phyloP scores from a whole-genome alignment of 2,888 invertebrate species.

The Yponomeuta plumbellus region DNA sequence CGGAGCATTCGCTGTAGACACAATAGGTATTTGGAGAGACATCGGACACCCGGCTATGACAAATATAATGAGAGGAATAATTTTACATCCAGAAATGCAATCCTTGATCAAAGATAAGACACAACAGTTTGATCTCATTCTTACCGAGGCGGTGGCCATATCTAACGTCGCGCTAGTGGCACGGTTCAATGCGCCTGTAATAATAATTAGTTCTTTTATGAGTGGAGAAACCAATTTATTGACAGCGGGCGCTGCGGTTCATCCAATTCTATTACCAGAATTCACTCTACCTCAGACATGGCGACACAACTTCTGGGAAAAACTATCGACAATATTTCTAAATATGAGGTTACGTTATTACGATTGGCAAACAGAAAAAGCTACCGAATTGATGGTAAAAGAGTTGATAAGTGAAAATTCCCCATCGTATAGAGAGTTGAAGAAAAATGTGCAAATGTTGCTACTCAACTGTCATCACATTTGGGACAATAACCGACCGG shows the following conservation, averaged over 20 bases:
- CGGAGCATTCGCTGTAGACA: not conserved
- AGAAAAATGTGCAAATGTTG: conserved; percentile 14
- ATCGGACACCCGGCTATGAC: no score
- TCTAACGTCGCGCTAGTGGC: not conserved
- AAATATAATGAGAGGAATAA: no score
- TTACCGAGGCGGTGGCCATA: not conserved
- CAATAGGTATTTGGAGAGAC: no score
- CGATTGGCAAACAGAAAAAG: not conserved
- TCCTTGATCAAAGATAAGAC: conserved; percentile 5
- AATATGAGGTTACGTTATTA: conserved; percentile 1
- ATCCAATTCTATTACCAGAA: conserved; percentile 12
- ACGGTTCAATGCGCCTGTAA: conserved; percentile 12
- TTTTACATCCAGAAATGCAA: conserved; percentile 11
- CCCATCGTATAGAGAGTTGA: conserved; percentile 5
- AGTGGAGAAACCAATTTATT: not conserved
- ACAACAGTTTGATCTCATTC: conserved; percentile 14
- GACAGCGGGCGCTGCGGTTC: not conserved
- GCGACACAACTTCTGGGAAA: conserved; percentile 9
- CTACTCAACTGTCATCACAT: conserved; percentile 17
- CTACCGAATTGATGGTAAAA: not conserved
- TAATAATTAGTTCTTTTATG: conserved; percentile 14
- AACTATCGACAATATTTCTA: not conserved
- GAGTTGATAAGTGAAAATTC: conserved; percentile 10
- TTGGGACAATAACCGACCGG: conserved; percentile 17
- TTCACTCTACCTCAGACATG: not conserved